These are phyloP conservation scores for Peromyscus aztecus DNA, from an alignment of 2,797 vertebrate genomes.

Conservation along the genomic window DNA sequence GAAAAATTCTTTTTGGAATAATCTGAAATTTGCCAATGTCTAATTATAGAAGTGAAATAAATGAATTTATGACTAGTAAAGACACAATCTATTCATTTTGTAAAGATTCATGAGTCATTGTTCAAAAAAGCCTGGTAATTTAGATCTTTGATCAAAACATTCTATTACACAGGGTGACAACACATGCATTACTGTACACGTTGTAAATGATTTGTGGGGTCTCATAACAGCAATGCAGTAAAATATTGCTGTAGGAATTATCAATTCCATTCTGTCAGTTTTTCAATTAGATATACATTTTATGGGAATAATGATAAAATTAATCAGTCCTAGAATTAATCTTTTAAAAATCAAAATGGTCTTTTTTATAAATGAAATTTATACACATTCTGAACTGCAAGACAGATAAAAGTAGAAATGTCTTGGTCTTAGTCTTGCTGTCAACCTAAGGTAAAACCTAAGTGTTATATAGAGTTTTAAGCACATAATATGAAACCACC, in stretches of 20 bases:
- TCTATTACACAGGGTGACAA: not conserved
- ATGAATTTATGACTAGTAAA: constrained; percentile 5
- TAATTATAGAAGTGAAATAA: constrained; percentile 46
- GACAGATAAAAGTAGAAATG: not conserved
- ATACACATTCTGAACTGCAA: not conserved
- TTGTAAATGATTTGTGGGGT: not conserved
- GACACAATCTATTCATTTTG: not conserved
- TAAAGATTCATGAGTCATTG: constrained; percentile 25
- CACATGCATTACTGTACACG: not conserved
- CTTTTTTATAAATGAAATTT: constrained; percentile 4
- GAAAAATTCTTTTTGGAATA: not conserved
- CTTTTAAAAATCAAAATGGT: constrained; percentile 19
- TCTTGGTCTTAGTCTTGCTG: not conserved
- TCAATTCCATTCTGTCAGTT: constrained; percentile 1
- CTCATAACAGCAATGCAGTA: constrained; percentile 10
- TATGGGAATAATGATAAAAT: constrained; percentile 32
- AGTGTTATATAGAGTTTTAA: not conserved
- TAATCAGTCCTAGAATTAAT: not conserved
- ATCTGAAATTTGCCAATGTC: constrained; percentile 1
- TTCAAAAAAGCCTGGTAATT: not conserved
- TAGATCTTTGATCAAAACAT: constrained; percentile 48
- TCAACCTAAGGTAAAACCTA: not conserved
- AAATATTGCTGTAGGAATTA: constrained; percentile 15
- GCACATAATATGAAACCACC: not conserved
- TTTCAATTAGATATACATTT: constrained; percentile 45